Percentiles rank a stretch among this genome's conserved stretches.
phyloP scores from a whole-genome alignment of 1,140 invertebrate species.

The Whitmania pigra region DNA sequence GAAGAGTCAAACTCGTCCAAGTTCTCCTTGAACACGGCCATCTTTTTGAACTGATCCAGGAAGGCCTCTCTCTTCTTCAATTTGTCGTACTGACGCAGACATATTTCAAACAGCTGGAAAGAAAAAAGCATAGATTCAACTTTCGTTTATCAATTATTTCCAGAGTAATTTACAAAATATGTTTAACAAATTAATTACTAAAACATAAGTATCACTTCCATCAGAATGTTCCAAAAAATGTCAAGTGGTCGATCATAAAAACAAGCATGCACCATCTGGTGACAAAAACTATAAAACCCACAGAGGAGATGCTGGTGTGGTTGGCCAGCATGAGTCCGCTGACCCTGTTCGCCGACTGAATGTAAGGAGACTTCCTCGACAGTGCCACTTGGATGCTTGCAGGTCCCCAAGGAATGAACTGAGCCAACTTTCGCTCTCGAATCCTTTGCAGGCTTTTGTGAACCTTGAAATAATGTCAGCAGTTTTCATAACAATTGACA shows the following conservation, averaged over 20 bases:
- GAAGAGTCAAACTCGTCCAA: constrained; percentile 80
- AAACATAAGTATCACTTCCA: too few relatives aligned
- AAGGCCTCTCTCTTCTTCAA: constrained; percentile 86
- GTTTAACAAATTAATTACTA: too few relatives aligned
- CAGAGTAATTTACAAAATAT: too few relatives aligned
- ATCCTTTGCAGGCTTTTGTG: constrained; percentile 90
- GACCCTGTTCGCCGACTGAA: constrained; percentile 81
- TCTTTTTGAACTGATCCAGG: constrained; percentile 85
- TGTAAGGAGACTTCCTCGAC: constrained; percentile 84
- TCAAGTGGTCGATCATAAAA: too few relatives aligned
- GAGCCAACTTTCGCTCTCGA: constrained; percentile 79
- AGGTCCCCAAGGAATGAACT: constrained; percentile 95
- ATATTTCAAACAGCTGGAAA: constrained; percentile 64
- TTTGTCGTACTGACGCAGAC: constrained; percentile 84
- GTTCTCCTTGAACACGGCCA: constrained; percentile 62
- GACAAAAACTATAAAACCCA: constrained; percentile 45
- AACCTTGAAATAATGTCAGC: constrained; percentile 48
- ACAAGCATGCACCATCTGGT: not conserved
- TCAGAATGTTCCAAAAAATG: too few relatives aligned
- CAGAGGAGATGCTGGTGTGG: constrained; percentile 88
- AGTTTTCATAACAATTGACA: not conserved
- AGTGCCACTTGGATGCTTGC: constrained; percentile 92
- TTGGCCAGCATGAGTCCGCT: constrained; percentile 94
- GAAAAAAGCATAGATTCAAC: constrained; percentile 14
- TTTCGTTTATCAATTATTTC: too few relatives aligned